Percentiles rank a stretch among this genome's conserved stretches.
Evolutionary conservation across 2,113 vertebrate genomes (phyloP).

Genomic region (Pseudopipra pipra): DNA sequence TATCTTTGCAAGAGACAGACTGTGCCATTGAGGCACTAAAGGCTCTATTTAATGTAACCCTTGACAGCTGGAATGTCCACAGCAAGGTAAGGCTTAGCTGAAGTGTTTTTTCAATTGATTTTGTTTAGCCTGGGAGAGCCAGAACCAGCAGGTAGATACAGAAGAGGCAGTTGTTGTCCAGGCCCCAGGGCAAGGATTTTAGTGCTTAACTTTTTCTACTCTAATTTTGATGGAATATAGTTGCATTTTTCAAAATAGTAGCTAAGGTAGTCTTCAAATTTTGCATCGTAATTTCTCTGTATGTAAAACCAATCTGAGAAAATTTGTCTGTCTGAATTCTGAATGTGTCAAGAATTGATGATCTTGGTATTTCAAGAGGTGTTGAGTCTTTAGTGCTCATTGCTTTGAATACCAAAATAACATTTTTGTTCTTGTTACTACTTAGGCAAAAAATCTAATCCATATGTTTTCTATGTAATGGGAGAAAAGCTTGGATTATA

Average conservation of each 20-base stretch:
- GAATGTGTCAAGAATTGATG: not conserved
- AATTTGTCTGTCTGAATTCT: not conserved
- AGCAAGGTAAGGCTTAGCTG: slow-evolving; percentile 83
- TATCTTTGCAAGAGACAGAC: slow-evolving; percentile 87
- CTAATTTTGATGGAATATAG: not conserved
- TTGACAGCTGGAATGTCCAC: slow-evolving; percentile 84
- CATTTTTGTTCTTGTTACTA: not conserved
- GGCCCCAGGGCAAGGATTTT: not conserved
- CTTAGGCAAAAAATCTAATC: not conserved
- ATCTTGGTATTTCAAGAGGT: not conserved
- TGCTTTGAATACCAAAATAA: not conserved
- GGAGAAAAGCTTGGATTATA: not conserved
- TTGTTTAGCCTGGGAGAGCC: not conserved
- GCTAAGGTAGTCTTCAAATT: not conserved
- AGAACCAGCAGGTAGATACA: not conserved
- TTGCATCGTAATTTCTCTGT: not conserved
- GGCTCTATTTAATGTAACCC: slow-evolving; percentile 94
- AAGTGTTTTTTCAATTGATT: not conserved
- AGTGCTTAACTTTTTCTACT: not conserved
- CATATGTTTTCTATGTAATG: not conserved
- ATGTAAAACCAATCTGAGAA: not conserved
- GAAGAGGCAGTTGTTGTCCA: not conserved
- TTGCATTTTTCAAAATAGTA: not conserved
- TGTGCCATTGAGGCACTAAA: slow-evolving; percentile 93
- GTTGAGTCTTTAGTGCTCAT: not conserved